A percentile compares a stretch with the other conserved stretches of the same genome.
Conservation (phyloP, 1,140 invertebrate genomes). For the Sinonovacula constricta region DNA sequence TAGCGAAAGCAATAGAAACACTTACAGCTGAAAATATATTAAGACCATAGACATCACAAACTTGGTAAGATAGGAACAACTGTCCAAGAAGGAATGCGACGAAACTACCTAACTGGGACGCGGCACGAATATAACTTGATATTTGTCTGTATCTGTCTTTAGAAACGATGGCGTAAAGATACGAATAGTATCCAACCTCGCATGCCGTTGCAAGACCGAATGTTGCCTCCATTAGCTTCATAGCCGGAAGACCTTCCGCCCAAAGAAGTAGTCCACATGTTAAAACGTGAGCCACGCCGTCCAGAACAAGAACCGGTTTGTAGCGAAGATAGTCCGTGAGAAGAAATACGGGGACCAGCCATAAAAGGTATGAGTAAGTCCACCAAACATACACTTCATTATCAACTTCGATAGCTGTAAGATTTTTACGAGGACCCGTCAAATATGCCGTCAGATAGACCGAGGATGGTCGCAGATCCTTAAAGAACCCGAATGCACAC, state of each 20-base stretch:
- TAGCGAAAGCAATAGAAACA: slow-evolving; percentile 85
- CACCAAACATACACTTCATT: slow-evolving; percentile 90
- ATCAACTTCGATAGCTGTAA: slow-evolving; percentile 85
- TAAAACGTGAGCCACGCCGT: slow-evolving; percentile 83
- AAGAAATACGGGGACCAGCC: slow-evolving; percentile 87
- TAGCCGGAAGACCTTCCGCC: slow-evolving; percentile 82
- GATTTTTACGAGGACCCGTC: slow-evolving; percentile 84
- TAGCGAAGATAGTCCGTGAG: slow-evolving; percentile 91
- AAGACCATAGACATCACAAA: slow-evolving; percentile 84
- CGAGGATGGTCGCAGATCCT: slow-evolving; percentile 90
- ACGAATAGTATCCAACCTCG: slow-evolving; percentile 92
- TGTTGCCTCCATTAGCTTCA: slow-evolving; percentile 82
- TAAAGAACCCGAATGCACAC: slow-evolving; percentile 88
- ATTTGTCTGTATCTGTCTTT: slow-evolving; percentile 88
- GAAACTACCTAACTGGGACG: slow-evolving; percentile 86
- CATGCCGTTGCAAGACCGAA: slow-evolving; percentile 92
- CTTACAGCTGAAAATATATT: slow-evolving; percentile 86
- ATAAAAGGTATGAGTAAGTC: slow-evolving; percentile 88
- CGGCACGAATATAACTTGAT: slow-evolving; percentile 87
- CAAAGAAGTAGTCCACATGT: slow-evolving; percentile 87
- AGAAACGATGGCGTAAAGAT: slow-evolving; percentile 94
- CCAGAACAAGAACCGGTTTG: slow-evolving; percentile 90
- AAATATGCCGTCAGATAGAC: slow-evolving; percentile 90
- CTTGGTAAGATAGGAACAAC: slow-evolving; percentile 82
- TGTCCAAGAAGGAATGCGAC: slow-evolving; percentile 85